Percentiles rank a stretch among this genome's conserved stretches.
Evolutionary conservation across 2,888 invertebrate genomes (phyloP).

Genomic region (Nephrotoma guestfalica): DNA sequence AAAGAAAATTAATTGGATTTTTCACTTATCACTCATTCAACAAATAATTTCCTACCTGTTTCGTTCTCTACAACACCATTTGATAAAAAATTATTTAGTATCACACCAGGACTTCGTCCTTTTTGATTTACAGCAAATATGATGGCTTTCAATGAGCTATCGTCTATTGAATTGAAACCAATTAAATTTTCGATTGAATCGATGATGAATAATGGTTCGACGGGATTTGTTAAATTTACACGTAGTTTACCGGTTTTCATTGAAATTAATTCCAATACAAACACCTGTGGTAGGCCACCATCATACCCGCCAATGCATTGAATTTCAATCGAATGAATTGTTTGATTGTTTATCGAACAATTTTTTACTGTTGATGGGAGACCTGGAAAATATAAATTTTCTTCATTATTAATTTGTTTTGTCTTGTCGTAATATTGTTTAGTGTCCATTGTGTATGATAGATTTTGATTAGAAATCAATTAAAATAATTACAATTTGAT

Average conservation of each 20-base stretch:
- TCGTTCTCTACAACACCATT: conserved; percentile 8
- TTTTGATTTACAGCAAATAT: conserved; percentile 71
- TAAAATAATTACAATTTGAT: neutral
- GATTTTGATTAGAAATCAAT: neutral
- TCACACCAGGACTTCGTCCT: conserved; percentile 57
- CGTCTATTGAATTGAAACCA: conserved; percentile 46
- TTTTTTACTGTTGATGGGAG: conserved; percentile 75
- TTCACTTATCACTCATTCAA: neutral
- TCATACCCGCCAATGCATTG: conserved; percentile 74
- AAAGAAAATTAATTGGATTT: neutral
- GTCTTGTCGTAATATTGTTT: neutral
- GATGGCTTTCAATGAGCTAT: conserved; percentile 60
- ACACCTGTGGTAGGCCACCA: conserved; percentile 76
- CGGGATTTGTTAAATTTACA: conserved; percentile 30
- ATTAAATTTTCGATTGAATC: conserved; percentile 37
- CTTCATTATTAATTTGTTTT: neutral
- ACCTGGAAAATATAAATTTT: conserved; percentile 35
- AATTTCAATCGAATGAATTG: conserved; percentile 67
- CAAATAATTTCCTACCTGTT: conserved; percentile 6
- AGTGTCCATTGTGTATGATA: neutral
- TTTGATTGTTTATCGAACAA: conserved; percentile 73
- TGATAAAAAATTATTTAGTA: conserved; percentile 50
- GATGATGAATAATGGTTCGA: conserved; percentile 28
- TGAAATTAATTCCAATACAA: conserved; percentile 62
- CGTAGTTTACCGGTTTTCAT: conserved; percentile 24